A percentile compares a stretch with the other conserved stretches of the same genome.
phyloP scores from a whole-genome alignment of 2,888 invertebrate genomes.

The Hypena proboscidalis region DNA sequence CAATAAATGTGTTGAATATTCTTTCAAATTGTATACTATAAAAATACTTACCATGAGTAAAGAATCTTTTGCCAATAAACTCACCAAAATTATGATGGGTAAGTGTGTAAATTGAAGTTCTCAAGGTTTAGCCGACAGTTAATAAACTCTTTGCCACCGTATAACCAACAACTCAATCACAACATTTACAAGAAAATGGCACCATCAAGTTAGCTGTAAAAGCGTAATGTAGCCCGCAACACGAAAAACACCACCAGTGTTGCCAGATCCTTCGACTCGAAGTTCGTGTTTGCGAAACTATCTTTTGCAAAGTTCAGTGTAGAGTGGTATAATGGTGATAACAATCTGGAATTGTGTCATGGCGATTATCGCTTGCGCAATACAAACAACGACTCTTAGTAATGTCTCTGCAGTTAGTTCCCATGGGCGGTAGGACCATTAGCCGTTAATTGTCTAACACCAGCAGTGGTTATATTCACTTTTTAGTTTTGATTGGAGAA shows the following conservation, averaged over 20 bases:
- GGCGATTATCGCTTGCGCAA: constrained; percentile 74
- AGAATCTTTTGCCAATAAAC: too few relatives aligned
- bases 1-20: too few relatives aligned
- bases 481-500: constrained; percentile 32
- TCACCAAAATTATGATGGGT: too few relatives aligned
- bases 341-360: constrained; percentile 68
- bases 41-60: too few relatives aligned
- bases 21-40: too few relatives aligned
- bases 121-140: neutral
- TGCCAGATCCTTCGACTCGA: neutral
- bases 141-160: neutral
- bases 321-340: constrained; percentile 33
- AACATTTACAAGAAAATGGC: constrained; percentile 23
- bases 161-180: constrained; percentile 12
- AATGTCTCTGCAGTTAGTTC: constrained; percentile 56
- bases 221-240: constrained; percentile 14
- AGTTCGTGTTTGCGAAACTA: constrained; percentile 2
- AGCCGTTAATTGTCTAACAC: constrained; percentile 62
- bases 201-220: constrained; percentile 27
- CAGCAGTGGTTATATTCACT: constrained; percentile 12
- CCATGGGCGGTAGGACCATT: constrained; percentile 67
- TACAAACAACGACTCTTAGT: constrained; percentile 51
- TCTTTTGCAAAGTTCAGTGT: constrained; percentile 32
- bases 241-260: constrained; percentile 12
- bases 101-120: neutral